phyloP scores from a whole-genome alignment of 2,113 vertebrate species.

The Oostethus manadensis region DNA sequence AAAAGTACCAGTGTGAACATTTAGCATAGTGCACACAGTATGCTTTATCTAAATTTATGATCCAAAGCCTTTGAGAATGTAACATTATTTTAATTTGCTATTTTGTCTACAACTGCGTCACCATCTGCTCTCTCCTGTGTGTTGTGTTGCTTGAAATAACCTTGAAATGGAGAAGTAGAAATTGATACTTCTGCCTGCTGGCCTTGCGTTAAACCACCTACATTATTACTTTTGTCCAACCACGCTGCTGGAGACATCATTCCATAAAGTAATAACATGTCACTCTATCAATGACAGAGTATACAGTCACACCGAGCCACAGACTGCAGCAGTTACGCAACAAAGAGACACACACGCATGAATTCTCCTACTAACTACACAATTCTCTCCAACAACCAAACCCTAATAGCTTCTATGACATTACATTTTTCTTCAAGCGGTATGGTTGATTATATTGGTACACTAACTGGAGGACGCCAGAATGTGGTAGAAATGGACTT shows the following conservation, averaged over 20 bases:
- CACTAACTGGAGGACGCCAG: no score
- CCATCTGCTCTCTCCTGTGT: conserved; percentile 2
- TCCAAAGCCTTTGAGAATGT: no score
- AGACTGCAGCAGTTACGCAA: not conserved
- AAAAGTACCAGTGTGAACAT: no score
- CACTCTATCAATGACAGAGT: not conserved
- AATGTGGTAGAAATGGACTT: no score
- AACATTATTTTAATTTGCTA: no score
- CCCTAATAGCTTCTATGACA: no score
- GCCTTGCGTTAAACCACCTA: not conserved
- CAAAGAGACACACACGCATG: not conserved
- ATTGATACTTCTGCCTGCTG: not conserved
- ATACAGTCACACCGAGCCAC: not conserved
- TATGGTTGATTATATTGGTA: no score
- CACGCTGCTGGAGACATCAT: not conserved
- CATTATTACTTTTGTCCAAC: not conserved
- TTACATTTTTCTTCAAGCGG: no score
- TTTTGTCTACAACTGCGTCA: not conserved
- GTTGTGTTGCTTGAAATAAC: not conserved
- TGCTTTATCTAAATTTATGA: no score
- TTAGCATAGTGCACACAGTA: no score
- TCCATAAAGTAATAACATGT: not conserved
- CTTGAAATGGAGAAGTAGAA: conserved; percentile 1
- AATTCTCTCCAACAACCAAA: not conserved
- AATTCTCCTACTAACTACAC: not conserved